A percentile compares a stretch with the other conserved stretches of the same genome.
Conservation (phyloP, 2,113 vertebrate species). For the Callocephalon fimbriatum region DNA sequence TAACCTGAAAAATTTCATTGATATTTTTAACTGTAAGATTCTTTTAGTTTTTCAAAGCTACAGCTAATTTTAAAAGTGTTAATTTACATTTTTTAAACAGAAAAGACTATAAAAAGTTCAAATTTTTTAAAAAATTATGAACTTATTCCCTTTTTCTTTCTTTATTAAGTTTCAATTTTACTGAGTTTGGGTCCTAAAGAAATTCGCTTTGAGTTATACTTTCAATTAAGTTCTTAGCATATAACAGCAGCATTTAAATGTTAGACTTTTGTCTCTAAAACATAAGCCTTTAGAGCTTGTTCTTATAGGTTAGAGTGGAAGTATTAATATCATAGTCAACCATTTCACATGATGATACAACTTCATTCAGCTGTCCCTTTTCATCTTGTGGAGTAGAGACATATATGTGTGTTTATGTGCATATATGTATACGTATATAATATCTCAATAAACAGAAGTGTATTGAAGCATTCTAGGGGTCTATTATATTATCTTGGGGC, state of each 20-base stretch:
- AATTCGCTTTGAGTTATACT: not conserved
- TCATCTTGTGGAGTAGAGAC: not conserved
- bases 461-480: not conserved
- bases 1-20: not conserved
- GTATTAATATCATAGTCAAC: not conserved
- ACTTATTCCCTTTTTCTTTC: not conserved
- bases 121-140: not conserved
- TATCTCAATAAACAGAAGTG: not conserved
- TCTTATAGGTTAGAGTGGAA: not conserved
- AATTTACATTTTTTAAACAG: not conserved
- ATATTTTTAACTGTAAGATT: not conserved
- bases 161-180: constrained; percentile 17
- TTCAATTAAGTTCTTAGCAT: constrained; percentile 3
- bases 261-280: not conserved
- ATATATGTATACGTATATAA: not conserved
- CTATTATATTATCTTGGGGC: not conserved
- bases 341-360: not conserved
- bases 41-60: not conserved
- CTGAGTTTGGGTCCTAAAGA: not conserved
- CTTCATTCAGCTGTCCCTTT: not conserved
- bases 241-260: not conserved
- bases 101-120: not conserved
- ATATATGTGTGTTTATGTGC: not conserved
- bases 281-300: not conserved
- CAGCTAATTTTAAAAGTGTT: not conserved